Evolutionary conservation across 2,888 invertebrate genomes (phyloP).

Genomic region (Ethmia dodecea): DNA sequence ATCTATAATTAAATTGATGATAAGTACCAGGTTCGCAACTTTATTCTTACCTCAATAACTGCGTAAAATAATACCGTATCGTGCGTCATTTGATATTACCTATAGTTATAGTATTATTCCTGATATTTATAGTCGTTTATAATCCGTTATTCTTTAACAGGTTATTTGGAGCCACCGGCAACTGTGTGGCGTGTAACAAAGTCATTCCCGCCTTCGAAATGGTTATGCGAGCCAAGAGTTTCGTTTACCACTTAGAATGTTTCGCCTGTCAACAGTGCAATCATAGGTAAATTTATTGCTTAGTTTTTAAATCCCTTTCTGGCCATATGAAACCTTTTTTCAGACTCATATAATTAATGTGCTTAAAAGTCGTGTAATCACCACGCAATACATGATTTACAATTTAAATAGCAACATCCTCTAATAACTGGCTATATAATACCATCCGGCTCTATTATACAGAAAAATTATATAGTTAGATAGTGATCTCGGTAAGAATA

Average conservation of each 20-base stretch:
- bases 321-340: too few relatives aligned
- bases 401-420: too few relatives aligned
- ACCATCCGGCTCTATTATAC: background rate
- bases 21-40: too few relatives aligned
- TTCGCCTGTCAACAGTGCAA: slow-evolving; percentile 97
- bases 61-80: slow-evolving; percentile 32
- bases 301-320: too few relatives aligned
- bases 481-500: slow-evolving; percentile 1
- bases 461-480: slow-evolving; percentile 3
- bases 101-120: too few relatives aligned
- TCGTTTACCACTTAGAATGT: slow-evolving; percentile 96
- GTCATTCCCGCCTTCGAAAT: slow-evolving; percentile 96
- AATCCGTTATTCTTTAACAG: slow-evolving; percentile 67
- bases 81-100: slow-evolving; percentile 37
- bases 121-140: slow-evolving; percentile 40
- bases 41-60: too few relatives aligned
- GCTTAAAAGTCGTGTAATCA: too few relatives aligned
- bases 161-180: slow-evolving; percentile 93
- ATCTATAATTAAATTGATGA: too few relatives aligned
- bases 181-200: slow-evolving; percentile 95
- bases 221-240: slow-evolving; percentile 95
- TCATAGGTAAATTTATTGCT: slow-evolving; percentile 84
- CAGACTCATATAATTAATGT: too few relatives aligned
- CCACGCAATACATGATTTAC: too few relatives aligned
- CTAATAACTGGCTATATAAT: background rate